A percentile compares a stretch with the other conserved stretches of the same genome.
These are phyloP conservation scores for Myoxocephalus aenaeus DNA, from an alignment of 2,797 vertebrate genomes.

Conservation along the genomic window DNA sequence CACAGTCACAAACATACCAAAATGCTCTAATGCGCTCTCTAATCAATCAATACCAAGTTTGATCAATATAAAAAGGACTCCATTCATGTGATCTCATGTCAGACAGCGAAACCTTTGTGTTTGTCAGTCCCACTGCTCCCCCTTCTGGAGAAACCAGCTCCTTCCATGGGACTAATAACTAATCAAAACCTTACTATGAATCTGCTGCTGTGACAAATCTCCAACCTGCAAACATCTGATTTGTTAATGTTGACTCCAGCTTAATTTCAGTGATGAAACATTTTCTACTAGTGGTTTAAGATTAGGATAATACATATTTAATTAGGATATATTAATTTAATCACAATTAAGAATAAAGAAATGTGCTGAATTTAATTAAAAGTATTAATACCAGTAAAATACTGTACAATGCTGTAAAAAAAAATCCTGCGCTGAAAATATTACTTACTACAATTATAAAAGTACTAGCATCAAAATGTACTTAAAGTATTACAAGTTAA, in stretches of 20 bases:
- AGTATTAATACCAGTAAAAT: too few species aligned
- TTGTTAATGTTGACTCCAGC: neutral
- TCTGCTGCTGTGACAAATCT: neutral
- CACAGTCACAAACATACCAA: neutral
- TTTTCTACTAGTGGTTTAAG: neutral
- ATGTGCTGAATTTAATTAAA: neutral
- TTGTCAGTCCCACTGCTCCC: neutral
- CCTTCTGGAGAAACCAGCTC: neutral
- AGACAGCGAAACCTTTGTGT: neutral
- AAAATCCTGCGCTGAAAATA: too few species aligned
- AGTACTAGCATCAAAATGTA: too few species aligned
- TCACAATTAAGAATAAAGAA: neutral
- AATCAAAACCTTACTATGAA: neutral
- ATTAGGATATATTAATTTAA: neutral
- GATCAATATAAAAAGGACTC: neutral
- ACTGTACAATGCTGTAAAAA: too few species aligned
- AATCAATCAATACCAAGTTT: conserved; percentile 7
- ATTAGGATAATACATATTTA: neutral
- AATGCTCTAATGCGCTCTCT: neutral
- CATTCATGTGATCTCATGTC: neutral
- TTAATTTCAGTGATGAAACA: neutral
- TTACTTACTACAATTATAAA: too few species aligned
- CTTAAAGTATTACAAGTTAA: too few species aligned
- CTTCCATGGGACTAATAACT: neutral
- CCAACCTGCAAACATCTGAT: conserved; percentile 3